Base-by-base conservation (phyloP, 2,113 vertebrate species). In the Callocephalon fimbriatum region DNA sequence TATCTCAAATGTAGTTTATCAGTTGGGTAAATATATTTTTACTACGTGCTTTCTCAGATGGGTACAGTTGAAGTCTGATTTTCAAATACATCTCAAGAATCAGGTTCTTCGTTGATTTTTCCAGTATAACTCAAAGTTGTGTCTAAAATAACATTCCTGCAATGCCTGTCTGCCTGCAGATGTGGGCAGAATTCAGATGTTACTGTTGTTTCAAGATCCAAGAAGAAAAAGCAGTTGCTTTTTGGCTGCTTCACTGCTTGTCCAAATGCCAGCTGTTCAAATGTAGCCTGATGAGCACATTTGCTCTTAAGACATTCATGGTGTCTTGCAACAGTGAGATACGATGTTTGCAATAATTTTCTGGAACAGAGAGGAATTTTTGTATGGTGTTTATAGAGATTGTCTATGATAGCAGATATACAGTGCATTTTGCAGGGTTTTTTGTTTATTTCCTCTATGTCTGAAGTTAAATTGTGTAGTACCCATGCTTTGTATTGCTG, bases 221-320 rank as follows among this genome's bases (percentile, higher is more conserved):
- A 51, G 73, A 38, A 77, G 73, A 70, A 79, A 66, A 47, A 51
- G 17, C 54, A 61, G 67, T 86, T 63, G 35, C 18, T 72, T 86
- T 38, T 90, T 89, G 93, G 51, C 45, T 94, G 50, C 40, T 86
- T 76, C n/a, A 2, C 31, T 80, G 63, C 76, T 84, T 93, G 51
- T 81, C 65, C 40, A n/a, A 77, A 62, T 62, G 72, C 68, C 87
- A 93, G 54, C 70, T 94, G 63, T 66, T 95, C 68, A 45, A n/a
- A 65, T 80, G 89, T 27, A 73, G 62, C 72, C 72, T 70, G 74
- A 72, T 54, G 72, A 84, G 44, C 78, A 70, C 62, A 66, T 70
- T 61, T 75, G 23, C 62, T 82, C 2, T 54, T 32, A 53, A 56
- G 65, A 54, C 65, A 14, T 84, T 71, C 14, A 25, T 2, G 10